phyloP scores from a whole-genome alignment of 2,888 invertebrate genomes.

The Agrypnus murinus region DNA sequence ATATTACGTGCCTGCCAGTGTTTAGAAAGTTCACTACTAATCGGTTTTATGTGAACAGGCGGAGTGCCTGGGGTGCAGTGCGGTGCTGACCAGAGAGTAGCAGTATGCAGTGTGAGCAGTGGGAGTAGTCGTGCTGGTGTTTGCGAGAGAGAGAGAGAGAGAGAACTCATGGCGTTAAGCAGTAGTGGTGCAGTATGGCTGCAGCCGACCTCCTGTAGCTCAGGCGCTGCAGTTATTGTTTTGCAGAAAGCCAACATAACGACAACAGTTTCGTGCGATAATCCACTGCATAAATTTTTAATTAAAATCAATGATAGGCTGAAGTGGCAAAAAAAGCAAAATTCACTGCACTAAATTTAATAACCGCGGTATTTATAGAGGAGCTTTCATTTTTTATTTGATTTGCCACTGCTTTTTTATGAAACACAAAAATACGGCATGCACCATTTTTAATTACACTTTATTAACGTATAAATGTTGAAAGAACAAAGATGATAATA shows the following conservation, averaged over 20 bases:
- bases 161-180: conserved; percentile 53
- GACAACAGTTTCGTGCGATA: conserved; percentile 29
- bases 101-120: conserved; percentile 69
- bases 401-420: not conserved
- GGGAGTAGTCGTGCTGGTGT: conserved; percentile 57
- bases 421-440: conserved; percentile 4
- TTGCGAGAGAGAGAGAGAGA: conserved; percentile 55
- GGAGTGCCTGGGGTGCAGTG: conserved; percentile 59
- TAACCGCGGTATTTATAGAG: too few relatives aligned
- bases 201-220: conserved; percentile 58
- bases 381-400: too few relatives aligned
- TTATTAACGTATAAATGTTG: too few relatives aligned
- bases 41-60: conserved; percentile 59
- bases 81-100: conserved; percentile 66
- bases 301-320: too few relatives aligned
- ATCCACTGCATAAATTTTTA: conserved; percentile 23
- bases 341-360: too few relatives aligned
- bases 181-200: conserved; percentile 57
- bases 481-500: too few relatives aligned
- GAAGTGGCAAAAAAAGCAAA: too few relatives aligned
- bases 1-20: conserved; percentile 42
- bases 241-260: conserved; percentile 46
- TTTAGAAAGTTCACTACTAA: conserved; percentile 51
- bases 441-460: conserved; percentile 1
- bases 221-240: conserved; percentile 53